phyloP scores from a whole-genome alignment of 2,113 vertebrate genomes.

The Nerophis ophidion region DNA sequence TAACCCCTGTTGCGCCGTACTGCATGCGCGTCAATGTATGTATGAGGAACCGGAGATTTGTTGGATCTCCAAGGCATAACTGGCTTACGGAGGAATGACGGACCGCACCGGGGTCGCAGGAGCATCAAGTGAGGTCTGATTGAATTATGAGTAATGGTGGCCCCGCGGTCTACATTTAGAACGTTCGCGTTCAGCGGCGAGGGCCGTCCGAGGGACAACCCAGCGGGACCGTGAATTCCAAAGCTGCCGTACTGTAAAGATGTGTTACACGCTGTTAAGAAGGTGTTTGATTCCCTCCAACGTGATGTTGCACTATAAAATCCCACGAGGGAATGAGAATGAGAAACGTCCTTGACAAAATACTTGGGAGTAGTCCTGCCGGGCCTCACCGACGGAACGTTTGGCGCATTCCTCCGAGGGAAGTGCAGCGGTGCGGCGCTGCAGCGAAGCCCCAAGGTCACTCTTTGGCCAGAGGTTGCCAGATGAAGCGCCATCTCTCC shows the following conservation, averaged over 20 bases:
- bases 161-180: neutral
- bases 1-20: too few species aligned
- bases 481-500: neutral
- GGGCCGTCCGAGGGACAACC: neutral
- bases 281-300: neutral
- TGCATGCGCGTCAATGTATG: too few species aligned
- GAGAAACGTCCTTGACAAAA: too few species aligned
- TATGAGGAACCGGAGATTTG: neutral
- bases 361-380: neutral
- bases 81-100: neutral
- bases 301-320: neutral
- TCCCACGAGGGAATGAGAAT: neutral
- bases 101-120: neutral
- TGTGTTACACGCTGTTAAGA: neutral
- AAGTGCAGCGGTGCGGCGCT: neutral
- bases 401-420: neutral
- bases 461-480: neutral
- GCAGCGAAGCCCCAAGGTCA: neutral
- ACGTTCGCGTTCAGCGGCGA: too few species aligned
- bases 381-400: neutral
- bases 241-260: neutral
- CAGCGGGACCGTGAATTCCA: neutral
- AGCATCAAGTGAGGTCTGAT: neutral
- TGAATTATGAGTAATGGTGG: slow-evolving; percentile 1
- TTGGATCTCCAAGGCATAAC: neutral